Evolutionary conservation across 2,113 vertebrate genomes (phyloP).

Genomic region (Scytalopus superciliaris): DNA sequence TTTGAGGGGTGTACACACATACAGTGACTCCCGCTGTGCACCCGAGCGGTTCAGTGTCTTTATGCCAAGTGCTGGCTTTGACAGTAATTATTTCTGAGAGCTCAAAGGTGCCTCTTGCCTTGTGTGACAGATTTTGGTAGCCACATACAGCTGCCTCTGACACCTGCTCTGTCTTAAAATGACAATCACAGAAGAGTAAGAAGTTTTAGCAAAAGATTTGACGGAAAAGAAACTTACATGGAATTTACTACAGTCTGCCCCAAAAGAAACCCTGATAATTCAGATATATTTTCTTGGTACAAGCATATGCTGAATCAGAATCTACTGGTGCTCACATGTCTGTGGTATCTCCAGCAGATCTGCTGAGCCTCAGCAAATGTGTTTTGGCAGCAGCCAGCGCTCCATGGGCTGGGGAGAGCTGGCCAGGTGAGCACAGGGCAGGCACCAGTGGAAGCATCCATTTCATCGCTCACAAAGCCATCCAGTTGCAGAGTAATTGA

Average conservation of each 20-base stretch:
- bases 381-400: neutral
- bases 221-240: neutral
- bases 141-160: neutral
- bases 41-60: accelerated
- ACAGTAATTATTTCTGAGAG: constrained; percentile 8
- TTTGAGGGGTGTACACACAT: neutral
- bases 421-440: neutral
- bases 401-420: neutral
- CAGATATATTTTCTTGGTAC: neutral
- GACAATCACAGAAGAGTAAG: neutral
- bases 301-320: neutral
- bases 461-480: neutral
- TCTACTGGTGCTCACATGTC: neutral
- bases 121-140: neutral
- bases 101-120: neutral
- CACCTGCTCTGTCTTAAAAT: neutral
- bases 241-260: neutral
- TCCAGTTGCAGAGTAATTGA: neutral
- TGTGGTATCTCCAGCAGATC: neutral
- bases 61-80: neutral
- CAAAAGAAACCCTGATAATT: neutral
- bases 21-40: accelerated
- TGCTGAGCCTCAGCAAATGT: neutral
- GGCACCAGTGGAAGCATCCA: accelerated
- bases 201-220: neutral